phyloP scores from a whole-genome alignment of 2,113 vertebrate genomes.

The Clarias batrachus region DNA sequence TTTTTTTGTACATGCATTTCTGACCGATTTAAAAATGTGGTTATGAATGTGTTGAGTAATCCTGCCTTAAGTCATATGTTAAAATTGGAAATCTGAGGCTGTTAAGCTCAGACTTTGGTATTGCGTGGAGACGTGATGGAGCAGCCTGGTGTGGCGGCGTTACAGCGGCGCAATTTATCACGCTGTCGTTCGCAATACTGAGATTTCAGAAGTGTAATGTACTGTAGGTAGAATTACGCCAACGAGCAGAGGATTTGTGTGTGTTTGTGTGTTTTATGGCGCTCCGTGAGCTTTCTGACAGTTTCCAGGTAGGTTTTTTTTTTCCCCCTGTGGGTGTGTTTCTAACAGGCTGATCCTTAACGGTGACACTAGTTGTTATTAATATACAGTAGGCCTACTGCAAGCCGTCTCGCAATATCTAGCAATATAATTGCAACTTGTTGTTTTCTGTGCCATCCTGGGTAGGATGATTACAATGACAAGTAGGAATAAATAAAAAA shows the following conservation, averaged over 20 bases:
- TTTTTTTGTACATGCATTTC: not conserved
- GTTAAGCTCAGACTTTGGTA: not conserved
- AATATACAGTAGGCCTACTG: not conserved
- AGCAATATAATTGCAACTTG: slow-evolving; percentile 4
- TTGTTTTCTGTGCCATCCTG: not conserved
- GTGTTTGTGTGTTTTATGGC: not conserved
- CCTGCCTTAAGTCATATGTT: not conserved
- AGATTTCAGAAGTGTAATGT: not conserved
- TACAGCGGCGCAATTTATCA: not conserved
- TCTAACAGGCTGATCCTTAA: not conserved
- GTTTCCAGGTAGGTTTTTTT: not conserved
- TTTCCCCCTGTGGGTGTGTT: not conserved
- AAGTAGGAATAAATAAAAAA: not conserved
- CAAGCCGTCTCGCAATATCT: not conserved
- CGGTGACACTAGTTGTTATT: slow-evolving; percentile 10
- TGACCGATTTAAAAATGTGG: not conserved
- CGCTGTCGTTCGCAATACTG: not conserved
- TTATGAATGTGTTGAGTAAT: not conserved
- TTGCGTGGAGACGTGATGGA: not conserved
- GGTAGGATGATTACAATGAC: not conserved
- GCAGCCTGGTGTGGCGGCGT: not conserved
- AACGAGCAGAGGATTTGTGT: no score
- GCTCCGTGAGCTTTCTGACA: not conserved
- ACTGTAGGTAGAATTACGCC: not conserved
- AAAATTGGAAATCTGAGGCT: not conserved